Evolutionary conservation across 2,888 invertebrate species (phyloP).

Genomic region (Volucella inanis): DNA sequence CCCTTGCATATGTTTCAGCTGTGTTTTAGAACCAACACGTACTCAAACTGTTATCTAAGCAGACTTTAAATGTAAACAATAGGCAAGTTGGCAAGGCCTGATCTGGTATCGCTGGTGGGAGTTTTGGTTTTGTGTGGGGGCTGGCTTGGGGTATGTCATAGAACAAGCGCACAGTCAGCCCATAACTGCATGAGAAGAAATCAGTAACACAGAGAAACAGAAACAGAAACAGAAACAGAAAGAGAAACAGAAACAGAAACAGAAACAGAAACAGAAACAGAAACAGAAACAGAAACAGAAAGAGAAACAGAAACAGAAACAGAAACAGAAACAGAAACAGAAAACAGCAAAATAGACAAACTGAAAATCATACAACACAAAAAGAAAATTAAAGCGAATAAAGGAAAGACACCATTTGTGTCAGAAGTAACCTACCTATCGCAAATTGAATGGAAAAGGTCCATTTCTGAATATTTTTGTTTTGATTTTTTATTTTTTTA

Average conservation of each 20-base stretch:
- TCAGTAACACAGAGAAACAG: not conserved
- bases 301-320: not conserved
- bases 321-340: not conserved
- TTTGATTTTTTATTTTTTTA: conserved; percentile 11
- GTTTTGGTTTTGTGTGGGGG: not conserved
- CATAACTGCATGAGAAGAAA: conserved; percentile 43
- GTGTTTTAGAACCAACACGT: conserved; percentile 25
- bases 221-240: not conserved
- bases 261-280: not conserved
- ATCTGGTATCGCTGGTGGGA: conserved; percentile 15
- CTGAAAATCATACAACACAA: not conserved
- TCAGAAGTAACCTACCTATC: conserved; percentile 47
- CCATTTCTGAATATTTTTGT: conserved; percentile 1
- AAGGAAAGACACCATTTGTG: conserved; percentile 37
- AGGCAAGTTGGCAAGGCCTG: conserved; percentile 11
- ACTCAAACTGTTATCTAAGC: conserved; percentile 40
- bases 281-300: not conserved
- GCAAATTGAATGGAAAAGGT: conserved; percentile 15
- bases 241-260: not conserved
- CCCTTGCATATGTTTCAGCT: conserved; percentile 19
- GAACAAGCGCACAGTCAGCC: conserved; percentile 14
- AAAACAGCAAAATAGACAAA: not conserved
- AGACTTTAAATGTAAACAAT: conserved; percentile 64
- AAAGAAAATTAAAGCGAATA: not conserved
- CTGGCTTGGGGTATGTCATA: not conserved